A percentile compares a stretch with the other conserved stretches of the same genome.
Evolutionary conservation across 64 coral and sea anemone species (phyloP).

Genomic region (Catalaphyllia jardinei): DNA sequence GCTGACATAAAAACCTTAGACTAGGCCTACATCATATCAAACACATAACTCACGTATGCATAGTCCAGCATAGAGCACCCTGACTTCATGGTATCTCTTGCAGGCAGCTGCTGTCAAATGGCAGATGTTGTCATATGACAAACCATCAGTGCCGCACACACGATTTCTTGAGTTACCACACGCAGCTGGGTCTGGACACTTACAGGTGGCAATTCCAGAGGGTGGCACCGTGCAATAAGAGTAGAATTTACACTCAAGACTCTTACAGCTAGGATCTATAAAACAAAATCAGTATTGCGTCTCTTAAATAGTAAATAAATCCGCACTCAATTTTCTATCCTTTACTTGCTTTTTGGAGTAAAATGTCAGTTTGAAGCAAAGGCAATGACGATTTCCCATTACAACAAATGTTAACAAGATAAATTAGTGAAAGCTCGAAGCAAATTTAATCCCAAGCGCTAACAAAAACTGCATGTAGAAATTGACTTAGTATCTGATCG

Average conservation of each 20-base stretch:
- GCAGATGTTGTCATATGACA: constrained; percentile 67
- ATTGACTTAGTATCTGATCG: no score
- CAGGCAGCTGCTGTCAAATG: constrained; percentile 74
- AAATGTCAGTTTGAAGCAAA: neutral
- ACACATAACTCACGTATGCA: constrained; percentile 85
- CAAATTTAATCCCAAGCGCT: no score
- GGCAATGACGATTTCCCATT: neutral
- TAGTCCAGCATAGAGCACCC: constrained; percentile 70
- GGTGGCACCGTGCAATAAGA: constrained; percentile 45
- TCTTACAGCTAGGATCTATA: constrained; percentile 44
- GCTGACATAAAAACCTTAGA: neutral
- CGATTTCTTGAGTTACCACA: constrained; percentile 44
- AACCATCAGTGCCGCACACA: constrained; percentile 76
- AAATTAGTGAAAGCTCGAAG: no score
- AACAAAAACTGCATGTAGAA: no score
- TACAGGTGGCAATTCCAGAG: constrained; percentile 52
- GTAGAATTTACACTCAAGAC: constrained; percentile 45
- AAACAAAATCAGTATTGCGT: no score
- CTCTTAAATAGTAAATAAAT: no score
- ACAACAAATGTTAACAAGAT: no score
- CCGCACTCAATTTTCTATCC: no score
- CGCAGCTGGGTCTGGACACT: constrained; percentile 47
- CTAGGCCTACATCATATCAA: no score
- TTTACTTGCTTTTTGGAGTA: no score
- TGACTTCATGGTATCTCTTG: constrained; percentile 57